phyloP scores from a whole-genome alignment of 1,140 invertebrate genomes.

The Andrena cerasifolii region DNA sequence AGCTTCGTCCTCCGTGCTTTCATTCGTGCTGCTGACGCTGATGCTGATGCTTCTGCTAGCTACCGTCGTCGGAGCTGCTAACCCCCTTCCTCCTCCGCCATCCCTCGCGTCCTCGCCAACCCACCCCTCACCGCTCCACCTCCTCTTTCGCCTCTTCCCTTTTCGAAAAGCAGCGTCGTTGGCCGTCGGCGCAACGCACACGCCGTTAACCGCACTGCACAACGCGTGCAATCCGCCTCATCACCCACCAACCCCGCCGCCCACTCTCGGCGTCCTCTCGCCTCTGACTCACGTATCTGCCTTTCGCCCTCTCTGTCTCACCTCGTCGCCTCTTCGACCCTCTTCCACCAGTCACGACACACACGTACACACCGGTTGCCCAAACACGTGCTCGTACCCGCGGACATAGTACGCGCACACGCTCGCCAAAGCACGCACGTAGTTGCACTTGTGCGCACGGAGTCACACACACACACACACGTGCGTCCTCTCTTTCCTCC shows the following conservation, averaged over 20 bases:
- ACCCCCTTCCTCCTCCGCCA: conserved; percentile 17
- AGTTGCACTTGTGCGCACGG: too few relatives aligned
- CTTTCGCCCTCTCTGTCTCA: conserved; percentile 47
- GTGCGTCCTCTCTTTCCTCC: conserved; percentile 54
- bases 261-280: conserved; percentile 41
- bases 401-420: background rate
- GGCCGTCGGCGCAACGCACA: conserved; percentile 80
- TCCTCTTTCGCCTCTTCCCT: conserved; percentile 62
- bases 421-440: background rate
- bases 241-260: conserved; percentile 45
- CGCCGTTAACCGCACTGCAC: conserved; percentile 79
- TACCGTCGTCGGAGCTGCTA: conserved; percentile 57
- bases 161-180: conserved; percentile 74
- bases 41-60: conserved; percentile 64
- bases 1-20: conserved; percentile 64
- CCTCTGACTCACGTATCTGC: conserved; percentile 60
- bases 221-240: conserved; percentile 75
- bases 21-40: conserved; percentile 68
- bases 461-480: conserved; percentile 43
- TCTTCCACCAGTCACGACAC: conserved; percentile 64
- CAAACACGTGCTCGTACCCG: conserved; percentile 42
- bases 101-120: conserved; percentile 14
- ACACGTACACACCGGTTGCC: conserved; percentile 24
- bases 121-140: conserved; percentile 33
- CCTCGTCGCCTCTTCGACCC: conserved; percentile 63